A percentile compares a stretch with the other conserved stretches of the same genome.
phyloP scores from a whole-genome alignment of 2,797 vertebrate species.

The Sebastes trivittatus region DNA sequence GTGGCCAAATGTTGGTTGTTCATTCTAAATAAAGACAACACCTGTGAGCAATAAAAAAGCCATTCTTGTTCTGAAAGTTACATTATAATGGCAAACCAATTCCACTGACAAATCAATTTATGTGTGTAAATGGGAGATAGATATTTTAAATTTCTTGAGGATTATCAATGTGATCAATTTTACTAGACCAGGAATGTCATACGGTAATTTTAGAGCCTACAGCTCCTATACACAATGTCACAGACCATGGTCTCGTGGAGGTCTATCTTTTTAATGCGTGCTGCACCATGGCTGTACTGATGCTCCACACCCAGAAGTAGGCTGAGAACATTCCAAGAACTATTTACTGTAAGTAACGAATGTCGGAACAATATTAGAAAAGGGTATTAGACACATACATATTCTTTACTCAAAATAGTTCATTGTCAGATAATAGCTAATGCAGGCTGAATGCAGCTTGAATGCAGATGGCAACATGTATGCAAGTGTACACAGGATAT shows the following conservation, averaged over 20 bases:
- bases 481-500: neutral
- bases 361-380: neutral
- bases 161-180: neutral
- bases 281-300: conserved; percentile 25
- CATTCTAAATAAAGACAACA: conserved; percentile 25
- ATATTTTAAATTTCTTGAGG: neutral
- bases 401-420: neutral
- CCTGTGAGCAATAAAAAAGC: neutral
- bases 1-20: neutral
- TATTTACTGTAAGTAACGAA: neutral
- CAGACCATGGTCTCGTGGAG: neutral
- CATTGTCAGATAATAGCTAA: neutral
- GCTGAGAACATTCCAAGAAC: neutral
- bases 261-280: neutral
- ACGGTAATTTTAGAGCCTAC: neutral
- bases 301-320: neutral
- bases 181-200: neutral
- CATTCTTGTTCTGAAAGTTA: neutral
- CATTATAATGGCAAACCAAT: neutral
- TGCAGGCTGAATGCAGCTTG: neutral
- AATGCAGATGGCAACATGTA: neutral
- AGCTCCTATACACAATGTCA: neutral
- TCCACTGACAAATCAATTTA: neutral
- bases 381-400: neutral
- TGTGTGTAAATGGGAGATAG: neutral